phyloP scores from a whole-genome alignment of 1,140 invertebrate species.

The Metopolophium dirhodum region DNA sequence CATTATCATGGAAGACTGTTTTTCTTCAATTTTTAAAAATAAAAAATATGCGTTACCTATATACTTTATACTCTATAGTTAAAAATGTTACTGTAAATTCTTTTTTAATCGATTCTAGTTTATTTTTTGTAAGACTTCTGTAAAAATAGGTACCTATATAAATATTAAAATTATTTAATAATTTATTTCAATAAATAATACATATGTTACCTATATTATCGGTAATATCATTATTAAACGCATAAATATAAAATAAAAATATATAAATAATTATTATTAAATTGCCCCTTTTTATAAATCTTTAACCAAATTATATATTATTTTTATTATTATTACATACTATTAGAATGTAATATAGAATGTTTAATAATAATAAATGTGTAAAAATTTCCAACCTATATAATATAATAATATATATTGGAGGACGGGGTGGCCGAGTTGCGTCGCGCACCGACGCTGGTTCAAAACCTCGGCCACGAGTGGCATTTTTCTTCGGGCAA shows the following conservation, averaged over 20 bases:
- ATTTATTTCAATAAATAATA: background rate
- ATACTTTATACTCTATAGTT: background rate
- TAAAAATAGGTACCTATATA: background rate
- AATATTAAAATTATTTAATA: background rate
- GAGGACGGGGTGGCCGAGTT: too few relatives aligned
- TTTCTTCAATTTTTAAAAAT: background rate
- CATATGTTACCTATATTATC: background rate
- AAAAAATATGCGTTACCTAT: background rate
- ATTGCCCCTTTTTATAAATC: background rate
- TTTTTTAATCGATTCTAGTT: background rate
- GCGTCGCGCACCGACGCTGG: too few relatives aligned
- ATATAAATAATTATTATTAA: background rate
- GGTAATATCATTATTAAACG: background rate
- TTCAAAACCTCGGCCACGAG: too few relatives aligned
- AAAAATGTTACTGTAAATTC: background rate
- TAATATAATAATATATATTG: background rate
- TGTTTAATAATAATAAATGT: background rate
- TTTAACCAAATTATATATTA: background rate
- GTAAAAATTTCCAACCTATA: background rate
- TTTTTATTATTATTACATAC: too few relatives aligned
- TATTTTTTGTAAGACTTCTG: background rate
- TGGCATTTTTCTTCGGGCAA: too few relatives aligned
- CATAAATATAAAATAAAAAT: background rate
- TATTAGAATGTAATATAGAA: background rate
- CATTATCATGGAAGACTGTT: conserved; percentile 10